Conservation (phyloP, 2,113 vertebrate genomes). For the Trichechus manatus region DNA sequence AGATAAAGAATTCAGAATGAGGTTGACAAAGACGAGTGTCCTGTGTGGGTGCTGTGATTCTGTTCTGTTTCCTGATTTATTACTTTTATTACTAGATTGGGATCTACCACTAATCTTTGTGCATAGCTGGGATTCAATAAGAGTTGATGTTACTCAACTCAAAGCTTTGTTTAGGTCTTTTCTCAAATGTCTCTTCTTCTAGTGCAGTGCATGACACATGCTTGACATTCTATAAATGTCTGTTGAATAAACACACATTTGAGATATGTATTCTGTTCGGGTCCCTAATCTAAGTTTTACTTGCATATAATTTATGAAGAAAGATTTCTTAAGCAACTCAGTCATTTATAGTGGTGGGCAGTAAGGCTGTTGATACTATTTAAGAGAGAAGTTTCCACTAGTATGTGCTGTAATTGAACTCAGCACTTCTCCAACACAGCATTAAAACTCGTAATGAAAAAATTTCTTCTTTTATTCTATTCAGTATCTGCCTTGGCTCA, state of each 20-base stretch:
- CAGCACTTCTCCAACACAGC: not conserved
- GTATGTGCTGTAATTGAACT: not conserved
- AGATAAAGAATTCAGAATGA: not conserved
- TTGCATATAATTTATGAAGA: not conserved
- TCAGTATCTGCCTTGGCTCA: not conserved
- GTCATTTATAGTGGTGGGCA: not conserved
- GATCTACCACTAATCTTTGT: not conserved
- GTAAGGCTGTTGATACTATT: not conserved
- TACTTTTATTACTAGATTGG: not conserved
- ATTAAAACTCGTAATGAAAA: not conserved
- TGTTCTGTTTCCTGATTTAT: not conserved
- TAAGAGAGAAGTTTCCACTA: not conserved
- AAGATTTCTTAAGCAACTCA: not conserved
- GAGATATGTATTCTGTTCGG: not conserved
- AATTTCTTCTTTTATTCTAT: not conserved
- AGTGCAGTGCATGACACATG: not conserved
- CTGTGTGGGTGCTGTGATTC: not conserved
- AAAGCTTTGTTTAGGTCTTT: not conserved
- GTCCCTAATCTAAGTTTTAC: not conserved
- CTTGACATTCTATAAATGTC: not conserved
- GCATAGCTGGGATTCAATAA: not conserved
- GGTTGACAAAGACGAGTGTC: not conserved
- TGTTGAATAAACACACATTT: conserved; percentile 32
- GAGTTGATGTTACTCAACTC: not conserved
- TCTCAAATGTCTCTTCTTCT: not conserved